phyloP scores from a whole-genome alignment of 2,113 vertebrate genomes.

The Balaeniceps rex region DNA sequence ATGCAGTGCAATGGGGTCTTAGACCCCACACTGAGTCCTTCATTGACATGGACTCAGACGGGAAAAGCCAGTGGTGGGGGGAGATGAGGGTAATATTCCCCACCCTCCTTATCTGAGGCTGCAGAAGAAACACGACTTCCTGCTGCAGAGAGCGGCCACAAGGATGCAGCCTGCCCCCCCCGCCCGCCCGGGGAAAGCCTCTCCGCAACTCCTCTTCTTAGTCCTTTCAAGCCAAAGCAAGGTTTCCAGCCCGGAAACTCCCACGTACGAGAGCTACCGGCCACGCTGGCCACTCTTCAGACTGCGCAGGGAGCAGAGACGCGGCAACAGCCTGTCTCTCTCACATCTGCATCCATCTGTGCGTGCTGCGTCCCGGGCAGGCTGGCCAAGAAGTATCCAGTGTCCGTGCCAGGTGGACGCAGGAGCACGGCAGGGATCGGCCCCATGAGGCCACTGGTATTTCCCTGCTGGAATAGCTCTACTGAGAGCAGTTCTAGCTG shows the following conservation, averaged over 20 bases:
- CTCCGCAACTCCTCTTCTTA: background rate
- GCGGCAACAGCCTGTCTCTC: background rate
- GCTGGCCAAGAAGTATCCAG: background rate
- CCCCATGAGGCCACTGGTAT: background rate
- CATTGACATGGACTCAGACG: background rate
- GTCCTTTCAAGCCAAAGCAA: background rate
- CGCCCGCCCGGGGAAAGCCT: background rate
- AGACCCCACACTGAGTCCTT: background rate
- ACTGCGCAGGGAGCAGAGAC: background rate
- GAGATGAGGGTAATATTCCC: background rate
- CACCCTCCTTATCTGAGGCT: conserved; percentile 14
- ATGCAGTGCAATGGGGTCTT: background rate
- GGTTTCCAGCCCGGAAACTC: background rate
- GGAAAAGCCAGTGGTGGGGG: background rate
- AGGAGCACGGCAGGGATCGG: background rate
- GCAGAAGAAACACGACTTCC: background rate
- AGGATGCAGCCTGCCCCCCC: background rate
- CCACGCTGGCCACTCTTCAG: fast-evolving
- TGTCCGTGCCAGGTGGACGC: background rate
- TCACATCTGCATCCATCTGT: background rate
- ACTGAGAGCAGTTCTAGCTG: background rate
- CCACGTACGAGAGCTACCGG: fast-evolving
- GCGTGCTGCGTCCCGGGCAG: background rate
- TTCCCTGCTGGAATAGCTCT: background rate
- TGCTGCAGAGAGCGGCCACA: background rate